Base-by-base conservation (phyloP, 1,140 invertebrate species). In the Drosophila triauraria region DNA sequence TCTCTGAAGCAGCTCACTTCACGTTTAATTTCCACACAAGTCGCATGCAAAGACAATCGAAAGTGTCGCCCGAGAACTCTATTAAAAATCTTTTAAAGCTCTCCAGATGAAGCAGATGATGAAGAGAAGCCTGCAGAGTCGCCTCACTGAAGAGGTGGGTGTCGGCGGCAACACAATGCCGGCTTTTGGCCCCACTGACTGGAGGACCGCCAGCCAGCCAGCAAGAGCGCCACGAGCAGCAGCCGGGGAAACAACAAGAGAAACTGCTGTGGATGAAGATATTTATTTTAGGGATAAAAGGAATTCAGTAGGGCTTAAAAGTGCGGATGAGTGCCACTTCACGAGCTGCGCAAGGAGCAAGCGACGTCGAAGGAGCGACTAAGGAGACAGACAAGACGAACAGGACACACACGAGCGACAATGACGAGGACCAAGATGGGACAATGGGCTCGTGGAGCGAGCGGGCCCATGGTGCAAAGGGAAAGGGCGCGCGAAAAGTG, bases 261-360 rank as follows among this genome's bases (percentile, higher is more conserved):
- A 32, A 62, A 47, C 59, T 63, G 74, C 86, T 75, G 68, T 85
- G 81, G 88, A 91, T 91, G 83, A 91, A 91, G 84, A 91, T 91
- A 91, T 91, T 91, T 91, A 91, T 91, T 87, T 91, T 91, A 91
- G 88, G 88, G 88, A 91, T 91, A 91, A 91, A 91, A 91, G 87
- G 88, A 91, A 91, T 91, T 91, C 88, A 91, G 88, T 91, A 85
- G 83, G 88, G 83, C 88, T 91, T 91, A 88, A 91, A 87, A 91
- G 88, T 91, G 87, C 88, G 81, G 88, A 91, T 91, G 88, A 91
- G 88, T 87, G 88, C 88, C 88, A 87, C 88, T 91, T 84, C 88
- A 91, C 76, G 74, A 87, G 83, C 87, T 75, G 74, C 65, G 58
- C 75, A 91, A 83, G 75, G 71, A 91, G 82, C 82, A 78, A 64